Percentiles rank a stretch among this genome's conserved stretches.
Conservation (phyloP, 37 sponge, comb jelly and placozoan species). For the Halichondria panicea region DNA sequence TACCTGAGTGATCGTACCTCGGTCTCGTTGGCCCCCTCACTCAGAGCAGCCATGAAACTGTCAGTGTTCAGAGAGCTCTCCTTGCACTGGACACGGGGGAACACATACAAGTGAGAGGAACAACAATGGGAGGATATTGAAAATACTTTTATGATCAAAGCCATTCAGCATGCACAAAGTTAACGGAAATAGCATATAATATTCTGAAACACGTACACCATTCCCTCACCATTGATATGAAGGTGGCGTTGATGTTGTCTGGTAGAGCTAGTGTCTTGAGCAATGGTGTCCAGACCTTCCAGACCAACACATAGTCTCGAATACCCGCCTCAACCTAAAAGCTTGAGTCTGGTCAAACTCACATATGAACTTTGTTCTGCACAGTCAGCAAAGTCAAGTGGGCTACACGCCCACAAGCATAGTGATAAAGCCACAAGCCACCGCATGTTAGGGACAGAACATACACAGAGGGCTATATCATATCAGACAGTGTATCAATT, state of each 20-base stretch:
- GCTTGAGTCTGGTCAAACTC: too few species aligned
- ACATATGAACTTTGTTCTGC: too few species aligned
- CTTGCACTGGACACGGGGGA: slow-evolving; percentile 24
- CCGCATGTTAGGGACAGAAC: too few species aligned
- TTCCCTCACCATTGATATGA: slow-evolving; percentile 57
- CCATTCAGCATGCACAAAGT: background rate
- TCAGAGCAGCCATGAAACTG: slow-evolving; percentile 37
- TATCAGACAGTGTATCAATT: too few species aligned
- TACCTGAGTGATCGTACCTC: slow-evolving; percentile 8
- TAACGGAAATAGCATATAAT: background rate
- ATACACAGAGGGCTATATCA: too few species aligned
- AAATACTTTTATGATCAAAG: background rate
- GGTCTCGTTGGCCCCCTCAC: slow-evolving; percentile 6
- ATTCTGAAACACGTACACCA: too few species aligned
- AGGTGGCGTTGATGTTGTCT: slow-evolving; percentile 61
- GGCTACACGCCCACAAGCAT: too few species aligned
- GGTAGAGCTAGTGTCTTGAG: slow-evolving; percentile 36
- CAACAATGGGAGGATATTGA: background rate
- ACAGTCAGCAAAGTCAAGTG: too few species aligned
- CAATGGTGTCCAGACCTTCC: slow-evolving; percentile 41
- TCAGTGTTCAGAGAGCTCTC: slow-evolving; percentile 50
- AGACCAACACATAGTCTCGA: too few species aligned
- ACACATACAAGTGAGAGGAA: background rate
- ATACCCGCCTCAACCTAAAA: too few species aligned
- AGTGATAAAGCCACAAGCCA: too few species aligned